Base-by-base conservation (phyloP, 2,797 vertebrate genomes). In the Gobionotothen gibberifrons region DNA sequence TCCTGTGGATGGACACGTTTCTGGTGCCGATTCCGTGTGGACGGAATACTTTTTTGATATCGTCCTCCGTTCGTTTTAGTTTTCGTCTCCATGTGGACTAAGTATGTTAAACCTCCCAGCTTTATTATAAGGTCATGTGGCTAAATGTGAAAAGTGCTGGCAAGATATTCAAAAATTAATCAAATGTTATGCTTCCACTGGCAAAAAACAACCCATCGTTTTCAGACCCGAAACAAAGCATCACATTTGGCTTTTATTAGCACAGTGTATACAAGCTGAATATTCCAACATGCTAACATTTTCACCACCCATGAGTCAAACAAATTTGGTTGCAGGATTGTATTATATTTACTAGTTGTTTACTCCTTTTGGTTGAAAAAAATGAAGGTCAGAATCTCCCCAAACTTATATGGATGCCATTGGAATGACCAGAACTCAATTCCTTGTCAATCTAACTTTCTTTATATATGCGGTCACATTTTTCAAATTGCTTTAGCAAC, bases 221-320 rank as follows among this genome's bases (percentile, higher is more conserved):
- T 26, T 26, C 26, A 26, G 0, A 26, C 26, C 52, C 67, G 72
- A 78, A 86, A 59, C 57, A 47, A 72, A 83, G 57, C 21, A 21
- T 66, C 68, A 74, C 72, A 80, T 85, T 85, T 85, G 74, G 60
- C 48, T 87, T 87, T 78, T 75, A 81, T 85, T 82, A 80, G 70
- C 22, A 56, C 63, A 54, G 47, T 68, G 48, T 78, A 70, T 48
- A 40, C 49, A 64, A 76, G 29, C 44, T 17, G 53, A 71, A 42
- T 57, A 53, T 46, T 53, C 46, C 72, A 65, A 82, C 32, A 47
- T 55, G 40, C 56, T 68, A 72, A 85, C 75, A 69, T 78, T 66
- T 66, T 75, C 65, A 69, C 47, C 5, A 42, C 47, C 43, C 44
- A 10, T 40, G 46, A 40, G 53, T 46, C 49, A 51, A 42, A 52